Evolutionary conservation across 2,797 vertebrate genomes (phyloP).

Genomic region (Babyrousa celebensis): DNA sequence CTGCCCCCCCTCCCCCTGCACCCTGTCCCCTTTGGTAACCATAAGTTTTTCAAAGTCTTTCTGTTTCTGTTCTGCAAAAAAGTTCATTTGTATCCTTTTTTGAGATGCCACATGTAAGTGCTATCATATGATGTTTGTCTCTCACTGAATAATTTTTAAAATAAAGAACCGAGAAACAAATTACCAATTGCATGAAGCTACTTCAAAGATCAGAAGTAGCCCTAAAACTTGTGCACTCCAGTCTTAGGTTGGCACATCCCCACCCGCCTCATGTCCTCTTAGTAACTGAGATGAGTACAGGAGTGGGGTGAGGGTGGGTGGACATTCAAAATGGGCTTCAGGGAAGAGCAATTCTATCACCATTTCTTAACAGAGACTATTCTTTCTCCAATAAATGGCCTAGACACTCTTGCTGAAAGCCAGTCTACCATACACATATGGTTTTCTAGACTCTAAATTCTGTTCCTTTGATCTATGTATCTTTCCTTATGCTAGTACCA

Average conservation of each 20-base stretch:
- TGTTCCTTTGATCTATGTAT: not conserved
- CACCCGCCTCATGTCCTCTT: slow-evolving; percentile 39
- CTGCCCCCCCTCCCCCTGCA: too few relatives aligned
- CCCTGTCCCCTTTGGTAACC: too few relatives aligned
- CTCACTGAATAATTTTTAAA: slow-evolving; percentile 16
- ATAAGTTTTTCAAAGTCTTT: too few relatives aligned
- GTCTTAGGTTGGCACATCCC: slow-evolving; percentile 1
- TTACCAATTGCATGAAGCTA: not conserved
- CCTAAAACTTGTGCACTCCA: not conserved
- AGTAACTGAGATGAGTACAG: not conserved
- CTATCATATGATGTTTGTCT: too few relatives aligned
- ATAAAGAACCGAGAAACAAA: not conserved
- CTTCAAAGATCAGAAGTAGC: not conserved
- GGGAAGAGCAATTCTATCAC: slow-evolving; percentile 66
- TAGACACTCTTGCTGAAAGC: not conserved
- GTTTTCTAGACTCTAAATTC: not conserved
- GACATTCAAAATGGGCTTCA: slow-evolving; percentile 75
- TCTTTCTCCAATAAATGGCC: not conserved
- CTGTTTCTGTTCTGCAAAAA: too few relatives aligned
- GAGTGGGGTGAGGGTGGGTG: not conserved
- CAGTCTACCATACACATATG: not conserved
- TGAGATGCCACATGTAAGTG: too few relatives aligned
- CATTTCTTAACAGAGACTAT: not conserved
- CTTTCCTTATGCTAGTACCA: not conserved
- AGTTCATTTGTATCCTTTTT: too few relatives aligned